phyloP scores from a whole-genome alignment of 1,140 invertebrate genomes.

The Ridgeia piscesae region DNA sequence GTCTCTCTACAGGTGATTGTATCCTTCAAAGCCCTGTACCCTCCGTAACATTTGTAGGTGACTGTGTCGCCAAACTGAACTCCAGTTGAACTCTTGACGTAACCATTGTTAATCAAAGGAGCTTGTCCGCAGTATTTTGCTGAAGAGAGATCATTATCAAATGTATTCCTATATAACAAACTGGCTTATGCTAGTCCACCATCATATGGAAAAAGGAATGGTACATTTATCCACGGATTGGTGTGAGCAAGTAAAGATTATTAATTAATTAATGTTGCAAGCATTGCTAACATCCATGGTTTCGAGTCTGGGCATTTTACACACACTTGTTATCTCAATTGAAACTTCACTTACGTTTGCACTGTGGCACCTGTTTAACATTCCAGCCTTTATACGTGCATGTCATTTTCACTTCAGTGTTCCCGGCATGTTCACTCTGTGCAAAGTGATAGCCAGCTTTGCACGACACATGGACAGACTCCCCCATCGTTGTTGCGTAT shows the following conservation, averaged over 20 bases:
- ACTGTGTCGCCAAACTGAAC: constrained; percentile 8
- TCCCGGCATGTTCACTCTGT: neutral
- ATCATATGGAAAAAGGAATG: too few species aligned
- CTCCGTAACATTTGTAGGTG: constrained; percentile 9
- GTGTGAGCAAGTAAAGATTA: too few species aligned
- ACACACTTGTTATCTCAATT: neutral
- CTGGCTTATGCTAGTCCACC: too few species aligned
- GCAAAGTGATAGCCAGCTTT: neutral
- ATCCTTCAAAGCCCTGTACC: neutral
- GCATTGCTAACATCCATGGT: neutral
- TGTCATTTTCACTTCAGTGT: neutral
- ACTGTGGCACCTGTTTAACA: constrained; percentile 5
- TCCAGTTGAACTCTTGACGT: neutral
- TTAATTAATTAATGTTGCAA: too few species aligned
- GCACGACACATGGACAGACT: neutral
- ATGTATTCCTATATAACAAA: too few species aligned
- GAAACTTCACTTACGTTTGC: constrained; percentile 8
- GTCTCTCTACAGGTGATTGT: neutral
- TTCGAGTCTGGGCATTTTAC: neutral
- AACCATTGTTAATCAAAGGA: neutral
- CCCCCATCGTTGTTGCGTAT: neutral
- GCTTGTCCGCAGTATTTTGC: constrained; percentile 9
- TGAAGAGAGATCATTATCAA: neutral
- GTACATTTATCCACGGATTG: too few species aligned
- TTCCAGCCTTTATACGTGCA: constrained; percentile 4